phyloP scores from a whole-genome alignment of 2,888 invertebrate genomes.

The Athalia rosae region DNA sequence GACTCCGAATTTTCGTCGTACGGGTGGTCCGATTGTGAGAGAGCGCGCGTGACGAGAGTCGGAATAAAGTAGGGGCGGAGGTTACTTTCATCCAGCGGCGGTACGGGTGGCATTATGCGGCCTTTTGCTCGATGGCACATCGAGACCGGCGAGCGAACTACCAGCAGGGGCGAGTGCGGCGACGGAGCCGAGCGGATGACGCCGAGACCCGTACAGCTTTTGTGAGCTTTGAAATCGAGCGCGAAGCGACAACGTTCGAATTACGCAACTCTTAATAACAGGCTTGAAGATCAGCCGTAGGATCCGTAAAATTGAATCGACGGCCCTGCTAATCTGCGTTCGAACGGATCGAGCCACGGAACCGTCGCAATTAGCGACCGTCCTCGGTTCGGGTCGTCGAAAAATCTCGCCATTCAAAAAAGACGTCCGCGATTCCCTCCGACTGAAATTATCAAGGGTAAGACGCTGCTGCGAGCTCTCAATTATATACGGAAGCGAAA shows the following conservation, averaged over 20 bases:
- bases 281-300: neutral
- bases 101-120: neutral
- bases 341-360: neutral
- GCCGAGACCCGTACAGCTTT: slow-evolving; percentile 11
- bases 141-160: slow-evolving; percentile 3
- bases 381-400: too few species aligned
- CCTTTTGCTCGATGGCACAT: neutral
- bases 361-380: too few species aligned
- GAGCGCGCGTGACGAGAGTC: neutral
- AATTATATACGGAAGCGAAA: too few species aligned
- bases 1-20: neutral
- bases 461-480: too few species aligned
- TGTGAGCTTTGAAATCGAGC: slow-evolving; percentile 29
- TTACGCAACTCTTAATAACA: slow-evolving; percentile 31
- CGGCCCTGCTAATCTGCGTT: neutral
- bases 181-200: slow-evolving; percentile 5
- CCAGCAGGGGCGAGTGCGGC: too few species aligned
- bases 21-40: slow-evolving; percentile 6
- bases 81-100: slow-evolving; percentile 17
- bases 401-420: too few species aligned
- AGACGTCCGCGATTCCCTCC: too few species aligned
- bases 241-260: slow-evolving; percentile 25
- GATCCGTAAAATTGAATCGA: neutral
- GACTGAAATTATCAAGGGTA: too few species aligned
- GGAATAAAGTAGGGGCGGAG: neutral